These are phyloP conservation scores for Brachionus calyciflorus DNA, from an alignment of 1,140 invertebrate species.

Conservation along the genomic window DNA sequence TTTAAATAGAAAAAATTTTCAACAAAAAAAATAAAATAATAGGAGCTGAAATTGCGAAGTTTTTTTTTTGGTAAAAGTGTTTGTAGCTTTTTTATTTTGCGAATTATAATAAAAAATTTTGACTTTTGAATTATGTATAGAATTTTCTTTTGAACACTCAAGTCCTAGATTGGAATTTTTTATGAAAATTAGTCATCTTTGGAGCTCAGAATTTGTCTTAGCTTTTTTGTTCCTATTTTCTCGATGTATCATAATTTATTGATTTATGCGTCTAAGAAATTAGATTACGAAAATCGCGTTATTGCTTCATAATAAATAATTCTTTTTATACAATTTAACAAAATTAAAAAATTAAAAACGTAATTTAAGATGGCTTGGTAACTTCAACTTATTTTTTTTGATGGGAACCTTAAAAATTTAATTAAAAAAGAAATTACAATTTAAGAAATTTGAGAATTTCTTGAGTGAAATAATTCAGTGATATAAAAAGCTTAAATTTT, in stretches of 20 bases:
- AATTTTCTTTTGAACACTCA: neutral
- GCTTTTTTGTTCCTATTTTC: too few species aligned
- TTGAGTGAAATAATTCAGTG: too few species aligned
- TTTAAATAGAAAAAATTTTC: conserved; percentile 42
- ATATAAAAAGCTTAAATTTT: too few species aligned
- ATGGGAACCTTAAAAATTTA: neutral
- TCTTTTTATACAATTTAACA: too few species aligned
- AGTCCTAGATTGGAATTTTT: neutral
- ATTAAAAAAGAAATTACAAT: neutral
- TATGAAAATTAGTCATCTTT: too few species aligned
- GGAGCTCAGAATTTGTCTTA: neutral
- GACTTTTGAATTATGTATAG: conserved; percentile 13
- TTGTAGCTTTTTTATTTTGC: neutral
- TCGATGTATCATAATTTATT: neutral
- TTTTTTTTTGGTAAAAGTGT: conserved; percentile 19
- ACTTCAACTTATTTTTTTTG: neutral
- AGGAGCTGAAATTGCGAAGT: conserved; percentile 22
- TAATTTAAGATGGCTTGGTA: conserved; percentile 27
- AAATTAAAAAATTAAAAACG: neutral
- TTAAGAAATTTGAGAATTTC: too few species aligned
- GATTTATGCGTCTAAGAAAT: neutral
- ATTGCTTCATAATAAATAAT: too few species aligned
- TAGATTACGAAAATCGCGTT: neutral
- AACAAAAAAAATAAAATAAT: neutral
- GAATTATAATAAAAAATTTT: conserved; percentile 40